Evolutionary conservation across 2,888 invertebrate species (phyloP).

Genomic region (Lordiphosa andalusiaca): DNA sequence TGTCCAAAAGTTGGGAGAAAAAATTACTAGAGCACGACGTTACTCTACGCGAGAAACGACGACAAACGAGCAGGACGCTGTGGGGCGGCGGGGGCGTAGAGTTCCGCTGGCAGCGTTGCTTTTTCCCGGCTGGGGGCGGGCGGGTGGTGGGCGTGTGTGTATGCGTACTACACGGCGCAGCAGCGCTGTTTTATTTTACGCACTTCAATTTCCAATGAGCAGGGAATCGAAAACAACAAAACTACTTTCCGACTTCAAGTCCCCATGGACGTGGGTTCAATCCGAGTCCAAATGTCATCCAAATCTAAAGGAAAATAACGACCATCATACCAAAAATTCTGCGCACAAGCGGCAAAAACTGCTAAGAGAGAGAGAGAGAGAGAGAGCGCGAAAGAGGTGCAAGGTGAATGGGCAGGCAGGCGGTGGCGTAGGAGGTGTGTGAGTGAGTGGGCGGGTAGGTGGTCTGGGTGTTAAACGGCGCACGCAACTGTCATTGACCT

Average conservation of each 20-base stretch:
- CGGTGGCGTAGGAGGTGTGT: conserved; percentile 7
- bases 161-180: conserved; percentile 52
- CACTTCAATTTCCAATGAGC: conserved; percentile 51
- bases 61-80: conserved; percentile 10
- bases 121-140: conserved; percentile 20
- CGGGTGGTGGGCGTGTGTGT: conserved; percentile 32
- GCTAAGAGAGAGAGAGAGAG: neutral
- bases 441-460: conserved; percentile 13
- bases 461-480: conserved; percentile 42
- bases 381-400: conserved; percentile 3
- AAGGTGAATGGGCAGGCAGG: conserved; percentile 1
- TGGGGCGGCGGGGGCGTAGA: neutral
- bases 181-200: conserved; percentile 53
- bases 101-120: conserved; percentile 2
- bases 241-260: conserved; percentile 12
- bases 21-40: conserved; percentile 13
- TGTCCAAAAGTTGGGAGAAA: conserved; percentile 8
- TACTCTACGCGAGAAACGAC: conserved; percentile 9
- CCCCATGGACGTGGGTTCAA: conserved; percentile 12
- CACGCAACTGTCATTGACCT: conserved; percentile 73
- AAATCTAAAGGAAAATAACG: neutral
- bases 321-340: conserved; percentile 61
- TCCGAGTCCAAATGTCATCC: neutral
- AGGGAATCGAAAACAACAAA: conserved; percentile 8
- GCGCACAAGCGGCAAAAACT: conserved; percentile 56